Evolutionary conservation across 1,140 invertebrate species (phyloP).

Genomic region (Drosophila sucinea): DNA sequence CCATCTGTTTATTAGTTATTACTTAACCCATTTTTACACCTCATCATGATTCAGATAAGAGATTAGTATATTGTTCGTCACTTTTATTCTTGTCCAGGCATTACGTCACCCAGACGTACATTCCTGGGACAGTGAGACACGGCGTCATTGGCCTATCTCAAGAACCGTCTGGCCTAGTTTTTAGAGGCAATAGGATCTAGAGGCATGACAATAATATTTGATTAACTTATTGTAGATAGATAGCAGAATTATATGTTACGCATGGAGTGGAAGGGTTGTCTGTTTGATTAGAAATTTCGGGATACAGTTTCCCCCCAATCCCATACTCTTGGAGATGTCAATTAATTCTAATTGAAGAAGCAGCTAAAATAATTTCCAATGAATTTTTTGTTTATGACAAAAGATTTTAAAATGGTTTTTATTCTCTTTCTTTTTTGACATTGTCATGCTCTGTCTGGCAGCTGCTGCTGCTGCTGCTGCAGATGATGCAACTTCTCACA

Average conservation of each 20-base stretch:
- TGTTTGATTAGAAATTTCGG: too few relatives aligned
- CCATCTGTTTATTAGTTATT: not conserved
- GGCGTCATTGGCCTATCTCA: not conserved
- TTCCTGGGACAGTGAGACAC: too few relatives aligned
- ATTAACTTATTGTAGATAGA: not conserved
- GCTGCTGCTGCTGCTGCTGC: conserved; percentile 6
- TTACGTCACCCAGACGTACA: not conserved
- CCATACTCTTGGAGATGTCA: not conserved
- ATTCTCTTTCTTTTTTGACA: conserved; percentile 25
- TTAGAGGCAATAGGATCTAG: not conserved
- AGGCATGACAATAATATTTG: not conserved
- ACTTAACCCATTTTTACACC: not conserved
- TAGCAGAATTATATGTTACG: too few relatives aligned
- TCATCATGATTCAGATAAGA: not conserved
- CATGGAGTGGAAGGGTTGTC: too few relatives aligned
- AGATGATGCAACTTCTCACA: conserved; percentile 48
- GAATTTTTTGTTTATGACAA: conserved; percentile 17
- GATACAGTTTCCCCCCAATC: too few relatives aligned
- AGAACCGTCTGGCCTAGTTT: not conserved
- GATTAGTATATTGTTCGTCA: not conserved
- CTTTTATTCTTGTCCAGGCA: not conserved
- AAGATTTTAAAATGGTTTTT: conserved; percentile 22
- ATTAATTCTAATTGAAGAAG: conserved; percentile 50
- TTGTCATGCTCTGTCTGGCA: conserved; percentile 43
- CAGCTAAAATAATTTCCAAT: conserved; percentile 28